A percentile compares a stretch with the other conserved stretches of the same genome.
These are phyloP conservation scores for Phortica magna DNA, from an alignment of 2,888 invertebrate genomes.

Conservation along the genomic window DNA sequence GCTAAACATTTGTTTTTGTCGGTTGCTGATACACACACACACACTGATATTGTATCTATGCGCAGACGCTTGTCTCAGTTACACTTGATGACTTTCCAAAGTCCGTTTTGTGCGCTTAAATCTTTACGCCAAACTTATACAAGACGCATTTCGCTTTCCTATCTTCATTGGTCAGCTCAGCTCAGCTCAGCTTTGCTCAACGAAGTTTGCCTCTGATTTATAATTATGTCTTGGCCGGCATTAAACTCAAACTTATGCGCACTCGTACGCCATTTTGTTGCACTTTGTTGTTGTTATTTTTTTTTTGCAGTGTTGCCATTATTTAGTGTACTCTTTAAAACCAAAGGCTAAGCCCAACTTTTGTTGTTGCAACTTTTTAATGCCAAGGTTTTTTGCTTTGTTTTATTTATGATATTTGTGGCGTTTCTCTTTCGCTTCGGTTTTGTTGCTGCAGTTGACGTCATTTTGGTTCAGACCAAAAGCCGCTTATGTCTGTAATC, in stretches of 20 bases:
- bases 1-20: conserved; percentile 34
- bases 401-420: not conserved
- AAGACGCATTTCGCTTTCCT: conserved; percentile 15
- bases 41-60: conserved; percentile 1
- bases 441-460: conserved; percentile 6
- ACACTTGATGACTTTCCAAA: conserved; percentile 65
- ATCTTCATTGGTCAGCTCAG: not conserved
- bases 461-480: conserved; percentile 24
- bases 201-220: conserved; percentile 17
- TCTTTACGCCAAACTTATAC: conserved; percentile 41
- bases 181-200: not conserved
- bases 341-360: conserved; percentile 20
- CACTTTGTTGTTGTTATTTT: not conserved
- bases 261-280: conserved; percentile 12
- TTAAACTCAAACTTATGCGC: conserved; percentile 22
- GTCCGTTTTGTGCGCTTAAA: conserved; percentile 57
- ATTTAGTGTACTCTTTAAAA: conserved; percentile 15
- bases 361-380: conserved; percentile 16
- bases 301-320: not conserved
- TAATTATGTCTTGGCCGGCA: conserved; percentile 24
- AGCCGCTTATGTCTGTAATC: conserved; percentile 65
- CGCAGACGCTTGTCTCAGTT: conserved; percentile 40
- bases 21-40: not conserved
- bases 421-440: not conserved
- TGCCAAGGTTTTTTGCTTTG: not conserved